These are phyloP conservation scores for Perizoma affinitatum DNA, from an alignment of 2,888 invertebrate species.

Conservation along the genomic window DNA sequence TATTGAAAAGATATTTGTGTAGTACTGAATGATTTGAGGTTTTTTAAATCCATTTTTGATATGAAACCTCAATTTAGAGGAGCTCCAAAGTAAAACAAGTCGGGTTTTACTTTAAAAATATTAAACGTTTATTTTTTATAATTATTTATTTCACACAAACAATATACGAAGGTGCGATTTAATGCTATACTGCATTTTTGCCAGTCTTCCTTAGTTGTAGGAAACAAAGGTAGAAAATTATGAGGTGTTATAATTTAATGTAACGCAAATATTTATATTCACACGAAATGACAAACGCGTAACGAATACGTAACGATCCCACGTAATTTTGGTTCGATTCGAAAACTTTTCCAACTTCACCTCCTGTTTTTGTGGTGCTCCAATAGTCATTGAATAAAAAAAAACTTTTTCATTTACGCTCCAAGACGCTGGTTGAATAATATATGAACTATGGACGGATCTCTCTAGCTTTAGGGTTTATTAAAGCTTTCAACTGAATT, in stretches of 20 bases:
- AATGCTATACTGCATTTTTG: too few relatives aligned
- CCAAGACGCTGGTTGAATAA: conserved; percentile 76
- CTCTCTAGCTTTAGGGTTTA: conserved; percentile 66
- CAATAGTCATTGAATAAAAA: conserved; percentile 80
- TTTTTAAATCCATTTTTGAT: too few relatives aligned
- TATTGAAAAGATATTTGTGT: too few relatives aligned
- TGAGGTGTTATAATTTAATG: background rate
- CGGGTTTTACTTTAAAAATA: too few relatives aligned
- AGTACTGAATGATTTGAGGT: too few relatives aligned
- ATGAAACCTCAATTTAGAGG: too few relatives aligned
- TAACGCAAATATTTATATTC: conserved; percentile 7
- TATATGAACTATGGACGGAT: conserved; percentile 71
- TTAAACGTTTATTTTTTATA: too few relatives aligned
- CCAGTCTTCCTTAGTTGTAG: too few relatives aligned
- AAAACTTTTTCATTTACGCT: conserved; percentile 82
- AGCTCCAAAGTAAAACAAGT: too few relatives aligned
- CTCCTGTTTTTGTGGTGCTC: conserved; percentile 77
- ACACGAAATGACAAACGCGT: conserved; percentile 47
- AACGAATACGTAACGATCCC: conserved; percentile 57
- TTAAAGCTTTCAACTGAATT: conserved; percentile 70
- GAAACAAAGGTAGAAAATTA: too few relatives aligned
- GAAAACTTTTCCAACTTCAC: conserved; percentile 67
- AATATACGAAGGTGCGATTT: too few relatives aligned
- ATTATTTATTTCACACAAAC: too few relatives aligned
- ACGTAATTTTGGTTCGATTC: conserved; percentile 68